A percentile compares a stretch with the other conserved stretches of the same genome.
phyloP scores from a whole-genome alignment of 2,888 invertebrate species.

The Sicus ferrugineus region DNA sequence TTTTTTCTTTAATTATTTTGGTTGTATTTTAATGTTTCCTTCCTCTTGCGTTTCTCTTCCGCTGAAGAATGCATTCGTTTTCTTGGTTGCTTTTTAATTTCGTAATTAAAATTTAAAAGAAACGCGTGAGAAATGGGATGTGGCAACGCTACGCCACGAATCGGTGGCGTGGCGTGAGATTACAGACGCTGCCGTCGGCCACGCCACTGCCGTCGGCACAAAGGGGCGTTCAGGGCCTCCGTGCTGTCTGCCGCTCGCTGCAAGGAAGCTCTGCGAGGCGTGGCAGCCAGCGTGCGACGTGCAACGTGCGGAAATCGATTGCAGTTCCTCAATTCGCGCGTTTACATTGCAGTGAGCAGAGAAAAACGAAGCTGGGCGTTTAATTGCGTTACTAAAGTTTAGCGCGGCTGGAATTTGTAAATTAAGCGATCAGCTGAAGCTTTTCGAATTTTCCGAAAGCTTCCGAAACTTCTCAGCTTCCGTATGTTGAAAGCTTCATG shows the following conservation, averaged over 20 bases:
- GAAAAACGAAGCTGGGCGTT: too few relatives aligned
- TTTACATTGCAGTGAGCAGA: neutral
- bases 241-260: neutral
- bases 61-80: neutral
- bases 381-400: too few relatives aligned
- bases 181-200: neutral
- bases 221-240: neutral
- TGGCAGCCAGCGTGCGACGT: too few relatives aligned
- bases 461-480: too few relatives aligned
- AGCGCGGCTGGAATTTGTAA: too few relatives aligned
- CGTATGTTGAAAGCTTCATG: neutral
- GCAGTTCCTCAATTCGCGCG: too few relatives aligned
- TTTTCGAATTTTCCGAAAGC: too few relatives aligned
- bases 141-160: conserved; percentile 22
- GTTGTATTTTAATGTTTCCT: neutral
- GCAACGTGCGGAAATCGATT: too few relatives aligned
- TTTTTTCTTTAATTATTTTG: neutral
- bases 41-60: too few relatives aligned
- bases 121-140: conserved; percentile 35
- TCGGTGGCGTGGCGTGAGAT: neutral
- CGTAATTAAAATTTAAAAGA: conserved; percentile 29
- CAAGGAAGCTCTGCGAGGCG: too few relatives aligned
- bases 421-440: too few relatives aligned
- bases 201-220: neutral
- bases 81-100: conserved; percentile 17